Evolutionary conservation across 2,113 vertebrate species (phyloP).

Genomic region (Formicarius rufipectus): DNA sequence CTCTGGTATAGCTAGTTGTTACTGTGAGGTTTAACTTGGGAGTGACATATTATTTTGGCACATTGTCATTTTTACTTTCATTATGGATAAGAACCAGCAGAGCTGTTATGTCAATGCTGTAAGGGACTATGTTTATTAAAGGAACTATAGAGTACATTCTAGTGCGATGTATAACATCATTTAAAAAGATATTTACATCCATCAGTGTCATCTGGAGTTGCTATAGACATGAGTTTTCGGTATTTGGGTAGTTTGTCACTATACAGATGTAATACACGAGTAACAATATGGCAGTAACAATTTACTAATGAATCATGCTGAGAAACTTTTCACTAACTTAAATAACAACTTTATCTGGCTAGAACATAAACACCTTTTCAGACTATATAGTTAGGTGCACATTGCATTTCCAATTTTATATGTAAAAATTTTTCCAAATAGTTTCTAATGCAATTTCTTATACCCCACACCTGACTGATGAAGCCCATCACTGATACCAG

Average conservation of each 20-base stretch:
- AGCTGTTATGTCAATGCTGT: neutral
- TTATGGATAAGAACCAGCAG: neutral
- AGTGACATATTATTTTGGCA: constrained; percentile 26
- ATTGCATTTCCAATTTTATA: neutral
- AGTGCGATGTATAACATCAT: neutral
- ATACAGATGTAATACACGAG: neutral
- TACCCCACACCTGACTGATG: neutral
- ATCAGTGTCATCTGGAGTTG: neutral
- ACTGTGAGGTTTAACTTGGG: neutral
- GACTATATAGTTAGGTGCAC: neutral
- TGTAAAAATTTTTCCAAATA: neutral
- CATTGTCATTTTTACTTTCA: constrained; percentile 27
- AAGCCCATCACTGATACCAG: neutral
- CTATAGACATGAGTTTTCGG: neutral
- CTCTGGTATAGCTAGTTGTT: neutral
- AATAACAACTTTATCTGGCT: neutral
- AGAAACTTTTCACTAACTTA: neutral
- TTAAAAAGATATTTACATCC: constrained; percentile 6
- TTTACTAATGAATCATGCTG: neutral
- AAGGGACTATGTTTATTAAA: constrained; percentile 14
- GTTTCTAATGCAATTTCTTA: neutral
- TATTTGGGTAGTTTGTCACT: neutral
- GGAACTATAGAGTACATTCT: neutral
- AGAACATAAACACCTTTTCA: neutral
- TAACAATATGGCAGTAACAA: neutral